A percentile compares a stretch with the other conserved stretches of the same genome.
Conservation (phyloP, 2,888 invertebrate genomes). For the Ethmia dodecea region DNA sequence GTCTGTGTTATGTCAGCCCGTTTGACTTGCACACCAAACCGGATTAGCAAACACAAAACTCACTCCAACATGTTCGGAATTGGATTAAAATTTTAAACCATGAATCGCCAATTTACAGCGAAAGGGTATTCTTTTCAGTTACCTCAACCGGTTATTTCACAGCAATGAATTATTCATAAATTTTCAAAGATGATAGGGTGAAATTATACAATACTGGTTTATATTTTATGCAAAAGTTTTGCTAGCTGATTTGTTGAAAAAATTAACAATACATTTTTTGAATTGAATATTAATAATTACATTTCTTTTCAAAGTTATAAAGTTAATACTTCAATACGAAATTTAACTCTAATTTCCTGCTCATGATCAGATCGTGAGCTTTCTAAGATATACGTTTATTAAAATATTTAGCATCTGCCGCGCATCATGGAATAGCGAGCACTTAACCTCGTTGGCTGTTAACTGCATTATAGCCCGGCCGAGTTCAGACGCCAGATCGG, state of each 20-base stretch:
- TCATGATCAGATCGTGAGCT: background rate
- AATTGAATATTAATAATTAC: background rate
- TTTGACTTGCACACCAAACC: constrained; percentile 29
- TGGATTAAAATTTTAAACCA: constrained; percentile 32
- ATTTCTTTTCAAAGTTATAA: background rate
- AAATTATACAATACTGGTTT: too few species aligned
- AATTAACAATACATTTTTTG: constrained; percentile 32
- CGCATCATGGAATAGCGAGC: constrained; percentile 52
- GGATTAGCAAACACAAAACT: constrained; percentile 36
- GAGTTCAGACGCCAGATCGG: constrained; percentile 27
- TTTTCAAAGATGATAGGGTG: too few species aligned
- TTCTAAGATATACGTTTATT: constrained; percentile 32
- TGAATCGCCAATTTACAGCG: constrained; percentile 27
- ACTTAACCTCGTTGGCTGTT: constrained; percentile 70
- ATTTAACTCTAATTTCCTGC: too few species aligned
- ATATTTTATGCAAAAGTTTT: too few species aligned
- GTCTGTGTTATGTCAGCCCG: constrained; percentile 64
- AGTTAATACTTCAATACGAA: constrained; percentile 13
- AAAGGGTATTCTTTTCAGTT: constrained; percentile 25
- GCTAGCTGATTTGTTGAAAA: too few species aligned
- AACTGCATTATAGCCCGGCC: constrained; percentile 59
- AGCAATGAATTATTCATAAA: constrained; percentile 42
- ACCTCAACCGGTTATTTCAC: constrained; percentile 45
- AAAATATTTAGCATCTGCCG: constrained; percentile 58
- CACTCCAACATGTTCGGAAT: constrained; percentile 36